Evolutionary conservation across 2,113 vertebrate genomes (phyloP).

Genomic region (Halcyon malimbica): DNA sequence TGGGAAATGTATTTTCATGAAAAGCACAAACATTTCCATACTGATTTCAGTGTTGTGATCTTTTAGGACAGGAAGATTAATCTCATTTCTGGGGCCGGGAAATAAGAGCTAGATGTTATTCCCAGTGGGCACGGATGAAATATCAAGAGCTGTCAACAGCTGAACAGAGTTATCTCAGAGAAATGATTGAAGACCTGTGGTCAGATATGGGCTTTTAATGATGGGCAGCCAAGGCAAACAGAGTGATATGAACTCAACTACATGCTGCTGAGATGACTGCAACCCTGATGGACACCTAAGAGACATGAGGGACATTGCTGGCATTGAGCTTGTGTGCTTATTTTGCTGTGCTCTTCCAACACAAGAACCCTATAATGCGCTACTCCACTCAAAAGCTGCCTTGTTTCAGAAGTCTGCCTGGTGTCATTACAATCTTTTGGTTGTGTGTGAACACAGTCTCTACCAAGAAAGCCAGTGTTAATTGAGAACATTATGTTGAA

Average conservation of each 20-base stretch:
- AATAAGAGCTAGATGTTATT: slow-evolving; percentile 3
- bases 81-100: background rate
- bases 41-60: background rate
- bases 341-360: background rate
- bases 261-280: background rate
- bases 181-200: slow-evolving; percentile 21
- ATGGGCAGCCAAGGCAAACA: background rate
- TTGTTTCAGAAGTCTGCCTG: background rate
- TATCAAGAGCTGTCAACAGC: slow-evolving; percentile 28
- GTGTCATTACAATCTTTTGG: background rate
- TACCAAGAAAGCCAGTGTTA: background rate
- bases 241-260: background rate
- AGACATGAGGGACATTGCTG: background rate
- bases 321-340: background rate
- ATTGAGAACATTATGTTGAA: background rate
- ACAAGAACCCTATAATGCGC: background rate
- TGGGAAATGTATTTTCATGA: background rate
- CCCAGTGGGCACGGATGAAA: background rate
- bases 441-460: background rate
- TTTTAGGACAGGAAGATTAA: slow-evolving; percentile 24
- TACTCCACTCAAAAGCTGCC: background rate
- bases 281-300: background rate
- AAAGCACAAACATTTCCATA: background rate
- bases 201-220: background rate
- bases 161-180: background rate